Conservation (phyloP, 2,888 invertebrate genomes). For the Craniophora ligustri region DNA sequence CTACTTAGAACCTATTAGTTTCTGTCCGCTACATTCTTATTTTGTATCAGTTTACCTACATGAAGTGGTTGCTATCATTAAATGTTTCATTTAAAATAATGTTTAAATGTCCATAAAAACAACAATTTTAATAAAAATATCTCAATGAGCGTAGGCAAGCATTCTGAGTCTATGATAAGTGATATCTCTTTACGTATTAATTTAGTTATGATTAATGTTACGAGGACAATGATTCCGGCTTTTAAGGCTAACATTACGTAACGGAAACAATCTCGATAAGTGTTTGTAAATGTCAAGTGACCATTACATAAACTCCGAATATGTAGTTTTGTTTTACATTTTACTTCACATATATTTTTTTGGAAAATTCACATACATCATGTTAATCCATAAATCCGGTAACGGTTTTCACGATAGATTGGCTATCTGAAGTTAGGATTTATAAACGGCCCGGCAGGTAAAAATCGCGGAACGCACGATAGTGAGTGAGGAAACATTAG, state of each 20-base stretch:
- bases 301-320: constrained; percentile 30
- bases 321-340: constrained; percentile 28
- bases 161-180: neutral
- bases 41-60: constrained; percentile 18
- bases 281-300: constrained; percentile 49
- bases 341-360: too few relatives aligned
- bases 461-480: too few relatives aligned
- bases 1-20: constrained; percentile 43
- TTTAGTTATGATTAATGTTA: neutral
- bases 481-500: too few relatives aligned
- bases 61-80: constrained; percentile 2
- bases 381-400: too few relatives aligned
- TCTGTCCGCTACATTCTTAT: constrained; percentile 34
- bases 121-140: too few relatives aligned
- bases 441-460: too few relatives aligned
- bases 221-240: constrained; percentile 1
- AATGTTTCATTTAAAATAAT: neutral
- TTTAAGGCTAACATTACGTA: constrained; percentile 22
- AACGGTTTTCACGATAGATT: too few relatives aligned
- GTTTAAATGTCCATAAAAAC: too few relatives aligned
- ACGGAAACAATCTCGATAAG: constrained; percentile 37
- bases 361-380: too few relatives aligned
- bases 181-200: neutral
- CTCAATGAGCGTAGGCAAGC: too few relatives aligned
- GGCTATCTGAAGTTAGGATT: too few relatives aligned